These are phyloP conservation scores for Anoplius nigerrimus DNA, from an alignment of 2,888 invertebrate species.

Conservation along the genomic window DNA sequence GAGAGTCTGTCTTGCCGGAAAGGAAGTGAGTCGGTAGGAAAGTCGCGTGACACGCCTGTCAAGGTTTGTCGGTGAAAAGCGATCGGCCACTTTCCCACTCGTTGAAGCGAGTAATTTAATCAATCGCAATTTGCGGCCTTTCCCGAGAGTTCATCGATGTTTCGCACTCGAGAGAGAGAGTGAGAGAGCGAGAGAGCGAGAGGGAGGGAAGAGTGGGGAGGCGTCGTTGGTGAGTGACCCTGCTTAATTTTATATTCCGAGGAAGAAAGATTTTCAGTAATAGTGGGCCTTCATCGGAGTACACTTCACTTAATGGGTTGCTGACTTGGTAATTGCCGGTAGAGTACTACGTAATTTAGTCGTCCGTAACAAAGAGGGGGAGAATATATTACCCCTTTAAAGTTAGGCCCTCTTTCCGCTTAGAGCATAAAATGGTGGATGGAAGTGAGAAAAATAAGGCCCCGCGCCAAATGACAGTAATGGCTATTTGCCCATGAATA, in stretches of 20 bases:
- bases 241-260: conserved; percentile 52
- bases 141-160: not conserved
- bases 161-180: not conserved
- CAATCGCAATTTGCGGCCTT: conserved; percentile 27
- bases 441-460: conserved; percentile 37
- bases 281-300: conserved; percentile 39
- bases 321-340: conserved; percentile 58
- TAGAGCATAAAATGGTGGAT: conserved; percentile 25
- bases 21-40: no score
- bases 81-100: not conserved
- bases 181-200: no score
- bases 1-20: no score
- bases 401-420: conserved; percentile 27
- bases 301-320: conserved; percentile 53
- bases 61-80: no score
- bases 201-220: no score
- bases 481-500: conserved; percentile 11
- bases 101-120: conserved; percentile 18
- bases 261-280: conserved; percentile 45
- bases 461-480: not conserved
- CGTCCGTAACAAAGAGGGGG: conserved; percentile 42
- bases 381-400: conserved; percentile 29
- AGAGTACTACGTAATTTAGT: conserved; percentile 55
- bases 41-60: no score
- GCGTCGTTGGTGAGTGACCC: conserved; percentile 16